phyloP scores from a whole-genome alignment of 2,113 vertebrate genomes.

The Nerophis lumbriciformis region DNA sequence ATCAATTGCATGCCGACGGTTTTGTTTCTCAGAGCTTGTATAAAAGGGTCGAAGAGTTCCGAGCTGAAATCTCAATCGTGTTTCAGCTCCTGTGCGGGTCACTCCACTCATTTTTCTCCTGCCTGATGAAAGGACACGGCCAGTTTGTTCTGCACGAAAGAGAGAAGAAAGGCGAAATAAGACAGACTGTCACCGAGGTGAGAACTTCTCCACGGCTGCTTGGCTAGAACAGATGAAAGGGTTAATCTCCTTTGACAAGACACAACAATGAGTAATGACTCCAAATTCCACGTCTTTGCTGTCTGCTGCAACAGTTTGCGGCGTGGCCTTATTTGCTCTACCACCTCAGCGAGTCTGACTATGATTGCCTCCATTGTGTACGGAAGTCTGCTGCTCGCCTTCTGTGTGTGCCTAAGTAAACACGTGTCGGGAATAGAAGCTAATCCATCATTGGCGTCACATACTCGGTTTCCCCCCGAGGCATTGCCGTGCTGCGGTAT shows the following conservation, averaged over 20 bases:
- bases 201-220: slow-evolving; percentile 35
- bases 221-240: slow-evolving; percentile 49
- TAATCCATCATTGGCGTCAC: slow-evolving; percentile 53
- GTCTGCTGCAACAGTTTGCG: slow-evolving; percentile 14
- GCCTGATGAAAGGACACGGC: slow-evolving; percentile 41
- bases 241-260: slow-evolving; percentile 55
- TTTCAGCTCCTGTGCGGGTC: slow-evolving; percentile 12
- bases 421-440: slow-evolving; percentile 44
- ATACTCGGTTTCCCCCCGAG: slow-evolving; percentile 37
- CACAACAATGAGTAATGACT: slow-evolving; percentile 52
- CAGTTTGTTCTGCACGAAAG: slow-evolving; percentile 47
- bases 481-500: slow-evolving; percentile 32
- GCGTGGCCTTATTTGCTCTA: slow-evolving; percentile 30
- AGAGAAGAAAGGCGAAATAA: slow-evolving; percentile 38
- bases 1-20: not conserved
- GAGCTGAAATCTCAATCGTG: slow-evolving; percentile 5
- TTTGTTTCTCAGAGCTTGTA: not conserved
- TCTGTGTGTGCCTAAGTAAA: slow-evolving; percentile 42
- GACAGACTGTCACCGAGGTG: slow-evolving; percentile 34
- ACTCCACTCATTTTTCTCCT: slow-evolving; percentile 24
- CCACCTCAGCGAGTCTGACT: slow-evolving; percentile 15
- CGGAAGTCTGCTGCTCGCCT: slow-evolving; percentile 12
- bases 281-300: slow-evolving; percentile 13
- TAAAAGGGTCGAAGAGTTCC: not conserved
- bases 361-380: slow-evolving; percentile 37